Percentiles rank a stretch among this genome's conserved stretches.
phyloP scores from a whole-genome alignment of 2,888 invertebrate species.

The Allacma fusca region DNA sequence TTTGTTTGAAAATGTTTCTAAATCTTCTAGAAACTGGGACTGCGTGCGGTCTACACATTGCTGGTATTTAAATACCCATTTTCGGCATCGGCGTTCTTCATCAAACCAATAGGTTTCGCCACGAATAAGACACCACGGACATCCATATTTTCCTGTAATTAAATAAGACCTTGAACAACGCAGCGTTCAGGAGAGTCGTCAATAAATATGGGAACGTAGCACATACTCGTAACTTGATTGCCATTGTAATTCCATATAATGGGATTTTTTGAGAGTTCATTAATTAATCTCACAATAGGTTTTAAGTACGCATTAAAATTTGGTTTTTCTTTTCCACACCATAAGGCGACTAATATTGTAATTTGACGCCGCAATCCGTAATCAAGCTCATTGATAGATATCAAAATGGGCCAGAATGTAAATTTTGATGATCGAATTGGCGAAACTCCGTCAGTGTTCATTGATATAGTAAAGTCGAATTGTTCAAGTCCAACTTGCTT shows the following conservation, averaged over 20 bases:
- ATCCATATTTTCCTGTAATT: too few species aligned
- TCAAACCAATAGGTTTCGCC: too few species aligned
- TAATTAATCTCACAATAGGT: conserved; percentile 18
- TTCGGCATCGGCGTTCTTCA: too few species aligned
- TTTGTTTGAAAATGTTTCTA: too few species aligned
- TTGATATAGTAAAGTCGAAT: conserved; percentile 39
- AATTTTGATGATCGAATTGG: conserved; percentile 45
- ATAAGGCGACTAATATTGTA: conserved; percentile 29
- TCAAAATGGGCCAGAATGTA: conserved; percentile 47
- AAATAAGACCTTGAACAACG: conserved; percentile 45
- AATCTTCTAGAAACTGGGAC: too few species aligned
- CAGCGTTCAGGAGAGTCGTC: conserved; percentile 47
- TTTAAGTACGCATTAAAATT: conserved; percentile 27
- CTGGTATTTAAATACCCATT: too few species aligned
- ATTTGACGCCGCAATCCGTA: conserved; percentile 17
- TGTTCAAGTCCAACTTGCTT: conserved; percentile 14
- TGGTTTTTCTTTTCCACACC: conserved; percentile 43
- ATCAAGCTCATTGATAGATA: conserved; percentile 41
- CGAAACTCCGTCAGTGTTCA: conserved; percentile 49
- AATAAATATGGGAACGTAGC: conserved; percentile 28
- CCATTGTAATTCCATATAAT: conserved; percentile 7
- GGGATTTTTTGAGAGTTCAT: not conserved
- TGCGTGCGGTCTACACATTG: too few species aligned
- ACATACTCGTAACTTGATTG: not conserved
- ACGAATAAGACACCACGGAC: too few species aligned